Percentiles rank a stretch among this genome's conserved stretches.
Conservation (phyloP, 1,140 invertebrate species). For the Dendroctonus ponderosae region DNA sequence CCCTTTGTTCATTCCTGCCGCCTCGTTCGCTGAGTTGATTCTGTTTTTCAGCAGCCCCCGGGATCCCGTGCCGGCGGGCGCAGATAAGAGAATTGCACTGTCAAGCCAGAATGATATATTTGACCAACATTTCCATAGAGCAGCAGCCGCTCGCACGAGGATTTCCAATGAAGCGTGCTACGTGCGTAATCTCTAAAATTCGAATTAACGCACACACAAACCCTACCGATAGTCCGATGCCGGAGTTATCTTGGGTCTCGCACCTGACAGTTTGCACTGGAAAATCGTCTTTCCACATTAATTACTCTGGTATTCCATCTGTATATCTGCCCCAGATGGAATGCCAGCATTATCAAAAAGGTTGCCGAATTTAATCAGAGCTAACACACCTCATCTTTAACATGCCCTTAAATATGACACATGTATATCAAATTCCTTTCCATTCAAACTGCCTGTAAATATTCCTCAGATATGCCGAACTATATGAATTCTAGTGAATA, state of each 20-base stretch:
- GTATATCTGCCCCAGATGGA: too few relatives aligned
- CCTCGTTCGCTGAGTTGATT: conserved; percentile 41
- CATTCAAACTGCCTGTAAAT: too few relatives aligned
- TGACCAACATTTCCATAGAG: conserved; percentile 78
- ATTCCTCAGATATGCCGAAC: too few relatives aligned
- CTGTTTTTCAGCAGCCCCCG: conserved; percentile 50
- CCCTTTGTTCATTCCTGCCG: conserved; percentile 32
- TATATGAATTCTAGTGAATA: too few relatives aligned
- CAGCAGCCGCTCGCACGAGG: conserved; percentile 49
- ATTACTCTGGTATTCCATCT: background rate
- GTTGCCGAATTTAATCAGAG: too few relatives aligned
- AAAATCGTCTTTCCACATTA: conserved; percentile 13
- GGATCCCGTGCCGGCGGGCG: conserved; percentile 54
- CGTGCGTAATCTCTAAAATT: conserved; percentile 52
- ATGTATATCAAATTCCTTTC: too few relatives aligned
- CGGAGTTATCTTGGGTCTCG: conserved; percentile 37
- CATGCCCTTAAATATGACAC: too few relatives aligned
- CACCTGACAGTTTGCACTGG: conserved; percentile 42
- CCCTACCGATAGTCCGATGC: conserved; percentile 22
- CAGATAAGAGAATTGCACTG: conserved; percentile 84
- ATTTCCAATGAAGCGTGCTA: conserved; percentile 52
- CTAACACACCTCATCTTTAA: too few relatives aligned
- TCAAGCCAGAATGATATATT: conserved; percentile 83
- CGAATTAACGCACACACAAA: conserved; percentile 49
- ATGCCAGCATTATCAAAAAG: too few relatives aligned